Base-by-base conservation (phyloP, 2,113 vertebrate genomes). In the Gavia stellata region DNA sequence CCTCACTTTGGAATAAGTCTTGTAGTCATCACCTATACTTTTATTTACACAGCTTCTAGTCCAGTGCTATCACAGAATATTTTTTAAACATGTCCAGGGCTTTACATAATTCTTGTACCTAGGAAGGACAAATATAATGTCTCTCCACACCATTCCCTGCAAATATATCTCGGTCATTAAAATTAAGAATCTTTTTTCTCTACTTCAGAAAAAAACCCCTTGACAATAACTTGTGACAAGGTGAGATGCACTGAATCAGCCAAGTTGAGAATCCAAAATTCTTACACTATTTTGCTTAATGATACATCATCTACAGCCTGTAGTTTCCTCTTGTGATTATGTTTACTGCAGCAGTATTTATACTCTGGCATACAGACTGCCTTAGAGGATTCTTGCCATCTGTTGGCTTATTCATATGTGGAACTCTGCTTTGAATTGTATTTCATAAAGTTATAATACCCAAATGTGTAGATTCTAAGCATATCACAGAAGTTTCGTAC, bases 341-440 rank as follows among this genome's bases (percentile, higher is more conserved):
- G 92, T 96, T 96, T 95, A 93, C 42, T 75, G 70, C 49, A 90
- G 70, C 49, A 86, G 85, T 96, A 93, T 89, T 97, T 97, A 92
- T 87, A 91, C 49, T 82, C 66, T 95, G 89, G 77, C 92, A 94
- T 56, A 50, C 13, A 91, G 56, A 55, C 80, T 89, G 81, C 93
- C 96, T 91, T 83, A 87, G 96, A 97, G 80, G 44, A 95, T 94
- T 92, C 77, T 66, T 91, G 40, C 92, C 95, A 97, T 96, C 96
- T 97, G 96, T 93, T 95, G 71, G 67, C 55, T 88, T 96, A 77
- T 86, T 97, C 94, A 92, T 66, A 87, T 74, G 81, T 91, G 59
- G 77, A 93, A 65, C 31, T 86, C 67, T 79, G 42, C 71, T 91
- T 90, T 81, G 38, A 78, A 91, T 56, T 78, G 45, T 53, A 36